Evolutionary conservation across 92 coral and sea anemone genomes (phyloP), one percentile per base, ranked within the genome.

Genomic region (Zoanthus sansibaricus): DNA sequence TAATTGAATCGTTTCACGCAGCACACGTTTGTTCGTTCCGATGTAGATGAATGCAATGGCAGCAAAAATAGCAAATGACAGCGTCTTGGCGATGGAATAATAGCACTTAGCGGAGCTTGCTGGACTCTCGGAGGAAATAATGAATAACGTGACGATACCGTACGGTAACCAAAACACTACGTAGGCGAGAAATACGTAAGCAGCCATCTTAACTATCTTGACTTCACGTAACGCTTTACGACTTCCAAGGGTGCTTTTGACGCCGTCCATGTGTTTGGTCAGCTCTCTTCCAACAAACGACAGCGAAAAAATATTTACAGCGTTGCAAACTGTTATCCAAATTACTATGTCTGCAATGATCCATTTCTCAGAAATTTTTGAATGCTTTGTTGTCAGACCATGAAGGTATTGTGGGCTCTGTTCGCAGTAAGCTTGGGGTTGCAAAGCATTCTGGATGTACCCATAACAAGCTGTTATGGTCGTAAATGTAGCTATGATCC

Each of bases 401-500:
- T 66, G 18, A 10, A 66, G 75, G 9, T 44, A 80, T 25, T 21
- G 44, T 44, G 85, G 74, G n/a, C 73, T 66, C 46, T 67, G 56
- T 4, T 80, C 85, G 75, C 85, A 80, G 85, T 80, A 80, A 54
- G 66, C 51, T 66, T 66, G 74, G 61, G 85, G 74, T 8, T 30
- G 85, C 44, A 80, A 49, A 46, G 85, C 85, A 80, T 80, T 80
- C 56, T 80, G 85, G 58, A 80, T 80, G 21, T 80, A 80, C 31
- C 85, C 85, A 18, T 80, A 80, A 47, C 85, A 80, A 16, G 85
- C 85, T 6, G 46, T 49, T 49, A 13, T 11, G 17, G 85, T 80
- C 20, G 85, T 80, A 12, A 80, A 20, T 71, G 66, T 48, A 20
- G 85, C 85, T 18, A 66, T 44, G 20, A 66, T 47, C 85, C 85